Conservation (phyloP, 2,888 invertebrate genomes). For the Ligdia adustata region DNA sequence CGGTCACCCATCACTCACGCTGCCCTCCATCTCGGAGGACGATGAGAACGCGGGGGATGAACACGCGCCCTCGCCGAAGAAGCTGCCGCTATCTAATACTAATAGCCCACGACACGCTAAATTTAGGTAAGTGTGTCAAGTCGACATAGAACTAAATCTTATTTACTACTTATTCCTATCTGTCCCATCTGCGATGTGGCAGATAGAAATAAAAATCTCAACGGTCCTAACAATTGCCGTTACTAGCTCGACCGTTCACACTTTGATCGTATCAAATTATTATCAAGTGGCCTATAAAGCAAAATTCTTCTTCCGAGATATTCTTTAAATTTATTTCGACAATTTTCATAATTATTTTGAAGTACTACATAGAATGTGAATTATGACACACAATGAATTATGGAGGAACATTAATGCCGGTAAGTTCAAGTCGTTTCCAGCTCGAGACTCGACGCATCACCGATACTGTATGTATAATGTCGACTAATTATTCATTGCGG, state of each 20-base stretch:
- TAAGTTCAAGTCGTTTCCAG: conserved; percentile 1
- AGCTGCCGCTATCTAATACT: conserved; percentile 81
- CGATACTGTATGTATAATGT: conserved; percentile 12
- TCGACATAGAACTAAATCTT: too few species aligned
- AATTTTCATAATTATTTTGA: too few species aligned
- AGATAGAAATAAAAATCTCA: too few species aligned
- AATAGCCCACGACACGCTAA: conserved; percentile 88
- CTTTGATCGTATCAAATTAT: too few species aligned
- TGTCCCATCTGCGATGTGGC: too few species aligned
- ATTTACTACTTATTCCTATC: too few species aligned
- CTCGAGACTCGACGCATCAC: background rate
- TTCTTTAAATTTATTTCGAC: too few species aligned
- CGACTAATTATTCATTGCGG: conserved; percentile 12
- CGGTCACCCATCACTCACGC: conserved; percentile 91
- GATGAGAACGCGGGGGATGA: conserved; percentile 95
- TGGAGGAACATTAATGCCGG: conserved; percentile 2
- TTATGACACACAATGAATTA: conserved; percentile 4
- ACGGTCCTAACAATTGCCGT: too few species aligned
- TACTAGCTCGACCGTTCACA: too few species aligned
- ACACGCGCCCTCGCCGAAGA: conserved; percentile 86
- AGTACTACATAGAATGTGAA: too few species aligned
- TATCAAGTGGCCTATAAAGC: too few species aligned
- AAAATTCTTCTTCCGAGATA: too few species aligned
- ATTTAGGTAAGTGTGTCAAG: conserved; percentile 64
- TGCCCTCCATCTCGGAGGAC: conserved; percentile 97